Conservation (phyloP, 2,888 invertebrate species). For the Nomada lathburiana region DNA sequence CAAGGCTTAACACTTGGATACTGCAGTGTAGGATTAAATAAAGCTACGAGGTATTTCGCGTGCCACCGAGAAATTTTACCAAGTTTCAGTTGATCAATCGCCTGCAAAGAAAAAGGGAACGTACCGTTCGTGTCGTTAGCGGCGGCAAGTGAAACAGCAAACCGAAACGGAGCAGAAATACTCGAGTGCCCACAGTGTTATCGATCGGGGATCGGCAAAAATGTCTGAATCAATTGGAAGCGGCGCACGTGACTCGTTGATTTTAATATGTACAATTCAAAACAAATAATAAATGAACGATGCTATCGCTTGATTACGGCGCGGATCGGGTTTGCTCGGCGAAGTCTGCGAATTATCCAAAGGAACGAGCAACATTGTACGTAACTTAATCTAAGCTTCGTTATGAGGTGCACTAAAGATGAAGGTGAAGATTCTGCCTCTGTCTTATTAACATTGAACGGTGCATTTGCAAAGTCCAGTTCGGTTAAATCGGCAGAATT, state of each 20-base stretch:
- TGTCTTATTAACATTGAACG: not conserved
- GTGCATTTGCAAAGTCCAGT: not conserved
- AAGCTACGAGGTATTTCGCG: constrained; percentile 4
- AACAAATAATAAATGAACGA: not conserved
- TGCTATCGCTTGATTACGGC: not conserved
- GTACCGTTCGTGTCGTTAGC: constrained; percentile 28
- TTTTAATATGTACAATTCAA: constrained; percentile 13
- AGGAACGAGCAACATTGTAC: not conserved
- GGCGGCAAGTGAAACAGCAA: constrained; percentile 16
- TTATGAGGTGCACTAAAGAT: not conserved
- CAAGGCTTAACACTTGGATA: too few relatives aligned
- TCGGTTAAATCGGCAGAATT: not conserved
- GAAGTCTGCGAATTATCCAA: not conserved
- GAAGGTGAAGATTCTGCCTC: not conserved
- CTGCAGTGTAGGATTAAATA: constrained; percentile 6
- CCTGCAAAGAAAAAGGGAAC: constrained; percentile 19
- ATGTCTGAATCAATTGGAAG: constrained; percentile 19
- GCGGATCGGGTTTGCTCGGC: not conserved
- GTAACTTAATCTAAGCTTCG: not conserved
- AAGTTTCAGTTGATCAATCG: not conserved
- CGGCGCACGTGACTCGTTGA: not conserved
- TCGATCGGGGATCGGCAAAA: constrained; percentile 11
- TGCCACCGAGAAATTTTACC: not conserved
- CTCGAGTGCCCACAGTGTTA: constrained; percentile 14
- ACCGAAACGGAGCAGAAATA: constrained; percentile 7